Evolutionary conservation across 2,113 vertebrate species (phyloP).

Genomic region (Triplophysa tibetana): DNA sequence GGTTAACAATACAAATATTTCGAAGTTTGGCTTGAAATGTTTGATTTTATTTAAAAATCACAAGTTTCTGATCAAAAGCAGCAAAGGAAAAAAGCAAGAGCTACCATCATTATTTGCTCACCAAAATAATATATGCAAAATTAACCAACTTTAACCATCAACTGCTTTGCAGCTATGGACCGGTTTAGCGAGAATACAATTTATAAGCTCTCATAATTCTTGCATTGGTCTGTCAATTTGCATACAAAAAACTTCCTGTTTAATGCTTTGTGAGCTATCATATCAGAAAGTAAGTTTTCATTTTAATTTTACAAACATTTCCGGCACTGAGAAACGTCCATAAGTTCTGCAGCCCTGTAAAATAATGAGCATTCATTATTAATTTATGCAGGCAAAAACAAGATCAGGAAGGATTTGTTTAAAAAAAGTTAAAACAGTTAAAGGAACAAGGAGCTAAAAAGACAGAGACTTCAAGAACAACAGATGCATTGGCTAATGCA

Average conservation of each 20-base stretch:
- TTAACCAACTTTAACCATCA: constrained; percentile 4
- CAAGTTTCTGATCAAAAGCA: constrained; percentile 33
- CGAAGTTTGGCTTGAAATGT: background rate
- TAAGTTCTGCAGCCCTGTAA: constrained; percentile 30
- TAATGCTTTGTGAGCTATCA: background rate
- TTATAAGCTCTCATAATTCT: constrained; percentile 13
- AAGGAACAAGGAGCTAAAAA: background rate
- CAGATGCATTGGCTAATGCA: constrained; percentile 14
- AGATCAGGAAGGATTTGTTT: background rate
- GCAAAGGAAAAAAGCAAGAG: constrained; percentile 19
- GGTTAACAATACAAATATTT: background rate
- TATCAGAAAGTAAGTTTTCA: background rate
- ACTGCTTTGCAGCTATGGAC: background rate
- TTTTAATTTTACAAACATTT: constrained; percentile 26
- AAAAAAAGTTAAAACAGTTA: background rate
- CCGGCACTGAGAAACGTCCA: background rate
- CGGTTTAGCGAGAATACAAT: constrained; percentile 3
- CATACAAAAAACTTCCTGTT: constrained; percentile 44
- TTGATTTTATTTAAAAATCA: constrained; percentile 48
- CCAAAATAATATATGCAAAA: constrained; percentile 8
- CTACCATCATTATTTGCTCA: background rate
- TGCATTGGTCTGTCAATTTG: background rate
- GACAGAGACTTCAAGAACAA: background rate
- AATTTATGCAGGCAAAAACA: constrained; percentile 25
- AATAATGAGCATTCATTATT: constrained; percentile 43